A percentile compares a stretch with the other conserved stretches of the same genome.
These are phyloP conservation scores for Serilophus lunatus DNA, from an alignment of 2,113 vertebrate genomes.

Conservation along the genomic window DNA sequence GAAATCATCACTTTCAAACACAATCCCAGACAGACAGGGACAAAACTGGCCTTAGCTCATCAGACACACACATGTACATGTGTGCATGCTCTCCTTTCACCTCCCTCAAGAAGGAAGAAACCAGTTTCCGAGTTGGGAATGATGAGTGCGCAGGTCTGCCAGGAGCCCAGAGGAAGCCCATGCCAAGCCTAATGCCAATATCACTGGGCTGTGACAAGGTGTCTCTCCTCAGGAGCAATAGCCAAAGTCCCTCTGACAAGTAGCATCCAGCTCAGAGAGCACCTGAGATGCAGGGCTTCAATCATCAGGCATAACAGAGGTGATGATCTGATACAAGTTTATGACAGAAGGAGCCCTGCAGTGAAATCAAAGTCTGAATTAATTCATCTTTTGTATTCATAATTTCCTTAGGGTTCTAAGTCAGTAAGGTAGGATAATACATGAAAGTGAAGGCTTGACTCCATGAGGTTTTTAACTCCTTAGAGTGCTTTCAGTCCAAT, in stretches of 20 bases:
- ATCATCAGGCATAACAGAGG: accelerated
- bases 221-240: background rate
- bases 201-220: background rate
- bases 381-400: background rate
- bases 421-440: background rate
- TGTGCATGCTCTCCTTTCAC: accelerated
- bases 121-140: background rate
- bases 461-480: background rate
- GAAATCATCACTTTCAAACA: background rate
- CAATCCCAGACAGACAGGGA: background rate
- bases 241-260: background rate
- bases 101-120: background rate
- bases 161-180: accelerated
- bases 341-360: background rate
- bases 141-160: background rate
- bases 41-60: background rate
- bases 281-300: background rate
- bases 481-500: background rate
- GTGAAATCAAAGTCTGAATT: background rate
- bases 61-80: background rate
- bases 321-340: background rate
- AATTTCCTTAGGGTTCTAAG: background rate
- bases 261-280: background rate
- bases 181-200: background rate
- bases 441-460: background rate